Base-by-base conservation (phyloP, 2,797 vertebrate species). In the Clarias pachynema region DNA sequence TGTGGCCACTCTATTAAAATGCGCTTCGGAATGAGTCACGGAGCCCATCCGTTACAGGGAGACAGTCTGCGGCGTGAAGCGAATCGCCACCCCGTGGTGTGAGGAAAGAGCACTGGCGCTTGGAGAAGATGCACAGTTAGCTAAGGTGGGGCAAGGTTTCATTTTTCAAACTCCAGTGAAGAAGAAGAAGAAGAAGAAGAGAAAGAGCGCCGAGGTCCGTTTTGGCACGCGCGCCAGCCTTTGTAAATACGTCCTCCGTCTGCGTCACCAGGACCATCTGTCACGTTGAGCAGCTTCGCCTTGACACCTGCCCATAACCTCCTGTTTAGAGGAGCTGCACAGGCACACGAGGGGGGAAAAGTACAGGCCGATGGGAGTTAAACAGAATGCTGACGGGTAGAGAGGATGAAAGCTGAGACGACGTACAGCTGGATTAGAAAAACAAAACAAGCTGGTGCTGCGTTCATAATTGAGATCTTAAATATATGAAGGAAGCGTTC, bases 81-180 rank as follows among this genome's bases (percentile, higher is more conserved):
- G 59, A 85, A 85, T 85, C 83, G 70, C 77, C 49, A 5, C 31
- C 31, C 49, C 20, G 65, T 34, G 26, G 34, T 24, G 84, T 49
- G 79, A 44, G 44, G 44, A 62, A 77, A 53, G 40, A n/a, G 34
- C 66, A 75, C 14, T 1, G 34, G 75, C 53, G 37, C 31, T 34
- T 3, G 20, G 9, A 49, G 83, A 85, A 86, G 80, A 84, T 84
- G 59, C 80, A 78, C 63, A 68, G 84, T 82, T 66, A 60, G 73
- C 78, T 40, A 83, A 85, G 69, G 63, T 69, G 84, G 37, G 34
- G 84, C 37, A 73, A 62, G 16, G 57, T 73, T 79, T 72, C 72
- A 85, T 86, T 86, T 85, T 81, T 86, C 83, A 90, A 68, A 81
- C 74, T 49, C 79, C 80, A 79, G 77, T 62, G 82, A 86, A 86